Base-by-base conservation (phyloP, 2,888 invertebrate genomes). In the Lepetodrilus schrolli region DNA sequence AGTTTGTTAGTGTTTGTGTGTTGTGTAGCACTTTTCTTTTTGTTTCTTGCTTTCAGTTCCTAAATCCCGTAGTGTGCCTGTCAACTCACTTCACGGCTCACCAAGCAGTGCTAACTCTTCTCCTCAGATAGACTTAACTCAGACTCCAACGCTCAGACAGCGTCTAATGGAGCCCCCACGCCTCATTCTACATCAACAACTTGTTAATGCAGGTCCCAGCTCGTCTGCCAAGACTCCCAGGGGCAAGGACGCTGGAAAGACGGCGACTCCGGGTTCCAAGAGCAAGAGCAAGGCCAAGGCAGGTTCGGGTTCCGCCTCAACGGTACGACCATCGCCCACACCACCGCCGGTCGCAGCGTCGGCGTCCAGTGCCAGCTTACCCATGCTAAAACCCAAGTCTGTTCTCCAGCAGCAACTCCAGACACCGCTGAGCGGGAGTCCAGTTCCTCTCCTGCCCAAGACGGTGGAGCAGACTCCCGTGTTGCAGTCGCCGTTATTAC, bases 41-140 rank as follows among this genome's bases (percentile, higher is more conserved):
- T 82, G 78, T 79, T 77, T 82, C 82, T 80, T 84, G 82, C 82
- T 85, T 85, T 85, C 86, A 86, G 86, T 84, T 81, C 77, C 77
- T 82, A 80, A 80, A 81, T 69, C 80, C 78, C 76, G 80, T 83
- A 83, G 81, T 82, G 77, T 83, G 77, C 73, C 79, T 75, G 76
- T 78, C 49, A 72, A 78, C 78, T 78, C 79, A 79, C 77, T 80
- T 74, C 80, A 78, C 75, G 81, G 79, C 79, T 79, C 74, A 73
- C 76, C 79, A 73, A 73, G 75, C 50, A 77, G 49, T 36, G 51
- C 75, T 70, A 76, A 78, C 74, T 69, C 72, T 66, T 74, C 75
- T 78, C 71, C 75, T 72, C 70, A 72, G 74, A 47, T 74, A 74
- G 76, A 74, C 70, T 66, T 82, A 81, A 80, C 77, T 66, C 82